These are phyloP conservation scores for Geothlypis trichas DNA, from an alignment of 2,113 vertebrate species.

Conservation along the genomic window DNA sequence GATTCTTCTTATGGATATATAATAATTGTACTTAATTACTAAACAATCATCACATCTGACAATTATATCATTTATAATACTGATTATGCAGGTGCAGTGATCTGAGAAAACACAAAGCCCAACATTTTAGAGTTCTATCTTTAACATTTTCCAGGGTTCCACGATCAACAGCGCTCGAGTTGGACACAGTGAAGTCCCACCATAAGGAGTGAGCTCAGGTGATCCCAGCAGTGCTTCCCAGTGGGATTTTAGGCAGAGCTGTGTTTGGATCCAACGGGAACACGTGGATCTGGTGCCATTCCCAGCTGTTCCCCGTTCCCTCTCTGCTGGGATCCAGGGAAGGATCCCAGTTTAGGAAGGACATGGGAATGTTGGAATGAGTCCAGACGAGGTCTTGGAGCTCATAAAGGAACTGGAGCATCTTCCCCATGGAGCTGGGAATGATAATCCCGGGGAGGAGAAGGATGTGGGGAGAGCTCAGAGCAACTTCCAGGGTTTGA, in stretches of 20 bases:
- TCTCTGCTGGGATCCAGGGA: background rate
- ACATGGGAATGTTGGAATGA: background rate
- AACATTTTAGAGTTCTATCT: too few relatives aligned
- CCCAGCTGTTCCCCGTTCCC: background rate
- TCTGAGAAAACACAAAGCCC: too few relatives aligned
- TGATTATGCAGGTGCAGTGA: too few relatives aligned
- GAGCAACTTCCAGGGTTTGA: too few relatives aligned
- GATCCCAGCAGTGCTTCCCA: background rate
- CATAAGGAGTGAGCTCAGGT: background rate
- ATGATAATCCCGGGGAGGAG: too few relatives aligned
- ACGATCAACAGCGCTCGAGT: background rate
- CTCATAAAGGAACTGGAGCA: background rate
- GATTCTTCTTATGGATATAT: too few relatives aligned
- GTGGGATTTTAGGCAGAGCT: background rate
- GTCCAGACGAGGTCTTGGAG: background rate
- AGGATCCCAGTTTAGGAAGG: background rate
- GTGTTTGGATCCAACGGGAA: background rate
- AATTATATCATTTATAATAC: too few relatives aligned
- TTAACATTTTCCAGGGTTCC: too few relatives aligned
- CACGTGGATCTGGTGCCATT: background rate
- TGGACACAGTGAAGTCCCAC: background rate
- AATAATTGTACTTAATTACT: too few relatives aligned
- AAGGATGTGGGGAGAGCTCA: too few relatives aligned
- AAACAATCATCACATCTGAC: too few relatives aligned
- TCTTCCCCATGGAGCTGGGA: background rate